phyloP scores from a whole-genome alignment of 2,113 vertebrate genomes.

The Maylandia zebra region DNA sequence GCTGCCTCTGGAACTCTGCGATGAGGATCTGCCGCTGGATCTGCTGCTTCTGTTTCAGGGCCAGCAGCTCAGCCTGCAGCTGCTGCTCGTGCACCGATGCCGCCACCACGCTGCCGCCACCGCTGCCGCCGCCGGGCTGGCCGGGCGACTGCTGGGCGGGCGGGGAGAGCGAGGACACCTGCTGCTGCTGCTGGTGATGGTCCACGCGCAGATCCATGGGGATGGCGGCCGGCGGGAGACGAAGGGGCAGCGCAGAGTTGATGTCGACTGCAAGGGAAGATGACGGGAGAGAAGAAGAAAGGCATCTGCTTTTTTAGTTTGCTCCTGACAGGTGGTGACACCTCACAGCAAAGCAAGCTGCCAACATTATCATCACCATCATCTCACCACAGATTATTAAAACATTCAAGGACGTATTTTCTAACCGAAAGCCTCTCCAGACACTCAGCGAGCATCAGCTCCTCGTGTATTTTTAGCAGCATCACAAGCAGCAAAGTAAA shows the following conservation, averaged over 20 bases:
- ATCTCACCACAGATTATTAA: background rate
- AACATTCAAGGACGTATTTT: background rate
- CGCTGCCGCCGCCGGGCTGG: conserved; percentile 6
- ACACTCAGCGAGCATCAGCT: background rate
- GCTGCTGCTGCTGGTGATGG: conserved; percentile 72
- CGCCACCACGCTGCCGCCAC: conserved; percentile 29
- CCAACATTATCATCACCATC: background rate
- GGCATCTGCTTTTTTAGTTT: background rate
- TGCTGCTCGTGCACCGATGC: conserved; percentile 82
- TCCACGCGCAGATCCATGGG: conserved; percentile 96
- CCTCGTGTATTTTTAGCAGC: background rate
- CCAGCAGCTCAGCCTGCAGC: conserved; percentile 94
- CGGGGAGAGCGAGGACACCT: conserved; percentile 74
- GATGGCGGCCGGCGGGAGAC: conserved; percentile 83
- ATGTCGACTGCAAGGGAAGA: conserved; percentile 78
- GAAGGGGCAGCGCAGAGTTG: conserved; percentile 86
- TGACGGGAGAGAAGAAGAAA: background rate
- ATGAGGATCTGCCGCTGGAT: conserved; percentile 97
- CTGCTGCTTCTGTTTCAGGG: conserved; percentile 97
- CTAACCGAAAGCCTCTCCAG: background rate
- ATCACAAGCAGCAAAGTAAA: background rate
- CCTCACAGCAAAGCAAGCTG: background rate
- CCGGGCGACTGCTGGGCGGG: conserved; percentile 29
- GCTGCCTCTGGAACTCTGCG: conserved; percentile 94
- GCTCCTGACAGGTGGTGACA: background rate